Evolutionary conservation across 2,797 vertebrate genomes (phyloP), one percentile per base, ranked within the genome.

Genomic region (Gymnoscopelus braueri): DNA sequence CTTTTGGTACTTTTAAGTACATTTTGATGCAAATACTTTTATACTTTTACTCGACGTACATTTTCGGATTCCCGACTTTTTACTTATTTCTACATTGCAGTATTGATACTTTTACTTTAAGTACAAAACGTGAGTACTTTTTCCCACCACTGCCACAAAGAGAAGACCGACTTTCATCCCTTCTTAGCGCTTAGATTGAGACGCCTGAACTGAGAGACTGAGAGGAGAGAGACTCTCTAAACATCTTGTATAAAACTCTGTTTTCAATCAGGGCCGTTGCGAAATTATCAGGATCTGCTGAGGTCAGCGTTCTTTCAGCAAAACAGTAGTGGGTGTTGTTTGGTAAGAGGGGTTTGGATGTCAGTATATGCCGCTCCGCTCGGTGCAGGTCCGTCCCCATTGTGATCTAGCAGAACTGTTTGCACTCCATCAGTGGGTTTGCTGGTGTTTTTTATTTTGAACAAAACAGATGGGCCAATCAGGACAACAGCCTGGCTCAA

Each of bases 251-350:
- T 2, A 53, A 32, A 54, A 49, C 56, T 75, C 56, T 61, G 67
- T 64, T 64, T 80, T 80, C 56, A 65, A 61, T 72, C 67, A 67
- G 26, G 63, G 1, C 19, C 65, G 63, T 35, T 66, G 66, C 57
- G 44, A 72, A 78, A 69, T 23, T 15, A 54, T 49, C 69, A 19
- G 26, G 26, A 29, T 29, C 26, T 57, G 59, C 60, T 70, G 63
- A 72, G 19, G 51, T 62, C 49, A n/a, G 29, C 3, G 58, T 64
- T 47, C 9, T 56, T n/a, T 35, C 24, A n/a, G 26, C 26, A 29
- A 29, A 71, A 32, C 75, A 65, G 52, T 35, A 55, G 26, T 58
- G 56, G 56, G 35, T 62, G 39, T 61, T 55, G 60, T 63, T 55
- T 59, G 5, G 61, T 59, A 12, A 66, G 50, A n/a, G 23, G 26